Percentiles rank a stretch among this genome's conserved stretches.
Conservation (phyloP, 2,888 invertebrate genomes). For the Andrena bucephala region DNA sequence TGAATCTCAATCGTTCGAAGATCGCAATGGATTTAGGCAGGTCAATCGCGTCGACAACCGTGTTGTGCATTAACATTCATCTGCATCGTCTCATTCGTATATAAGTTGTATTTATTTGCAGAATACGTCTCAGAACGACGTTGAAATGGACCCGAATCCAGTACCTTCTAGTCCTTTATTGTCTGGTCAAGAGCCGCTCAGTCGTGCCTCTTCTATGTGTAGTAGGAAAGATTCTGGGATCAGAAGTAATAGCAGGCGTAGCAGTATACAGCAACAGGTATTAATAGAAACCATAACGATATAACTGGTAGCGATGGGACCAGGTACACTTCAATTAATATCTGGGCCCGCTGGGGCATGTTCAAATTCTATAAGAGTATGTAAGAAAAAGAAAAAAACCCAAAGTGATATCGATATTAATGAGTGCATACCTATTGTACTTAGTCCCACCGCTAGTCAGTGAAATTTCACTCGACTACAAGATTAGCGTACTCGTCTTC, state of each 20-base stretch:
- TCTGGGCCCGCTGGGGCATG: too few species aligned
- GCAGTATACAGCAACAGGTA: constrained; percentile 95
- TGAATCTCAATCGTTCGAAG: constrained; percentile 59
- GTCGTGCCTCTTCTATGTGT: constrained; percentile 91
- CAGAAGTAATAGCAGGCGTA: constrained; percentile 93
- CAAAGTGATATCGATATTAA: not conserved
- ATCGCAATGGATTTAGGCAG: constrained; percentile 73
- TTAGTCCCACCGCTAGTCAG: not conserved
- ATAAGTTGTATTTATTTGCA: constrained; percentile 60
- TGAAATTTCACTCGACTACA: constrained; percentile 7
- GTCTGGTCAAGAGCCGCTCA: constrained; percentile 87
- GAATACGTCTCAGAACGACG: constrained; percentile 76
- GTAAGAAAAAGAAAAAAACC: too few species aligned
- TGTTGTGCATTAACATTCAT: not conserved
- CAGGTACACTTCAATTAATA: not conserved
- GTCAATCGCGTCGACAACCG: constrained; percentile 59
- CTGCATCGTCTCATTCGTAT: constrained; percentile 34
- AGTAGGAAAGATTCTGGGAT: constrained; percentile 96
- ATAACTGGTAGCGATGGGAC: not conserved
- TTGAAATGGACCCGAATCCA: constrained; percentile 83
- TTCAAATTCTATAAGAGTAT: too few species aligned
- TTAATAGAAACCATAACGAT: not conserved
- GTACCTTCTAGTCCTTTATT: constrained; percentile 83
- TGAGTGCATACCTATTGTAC: not conserved
- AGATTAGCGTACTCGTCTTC: constrained; percentile 8